These are phyloP conservation scores for Eptesicus fuscus DNA, from an alignment of 2,113 vertebrate genomes.

Conservation along the genomic window DNA sequence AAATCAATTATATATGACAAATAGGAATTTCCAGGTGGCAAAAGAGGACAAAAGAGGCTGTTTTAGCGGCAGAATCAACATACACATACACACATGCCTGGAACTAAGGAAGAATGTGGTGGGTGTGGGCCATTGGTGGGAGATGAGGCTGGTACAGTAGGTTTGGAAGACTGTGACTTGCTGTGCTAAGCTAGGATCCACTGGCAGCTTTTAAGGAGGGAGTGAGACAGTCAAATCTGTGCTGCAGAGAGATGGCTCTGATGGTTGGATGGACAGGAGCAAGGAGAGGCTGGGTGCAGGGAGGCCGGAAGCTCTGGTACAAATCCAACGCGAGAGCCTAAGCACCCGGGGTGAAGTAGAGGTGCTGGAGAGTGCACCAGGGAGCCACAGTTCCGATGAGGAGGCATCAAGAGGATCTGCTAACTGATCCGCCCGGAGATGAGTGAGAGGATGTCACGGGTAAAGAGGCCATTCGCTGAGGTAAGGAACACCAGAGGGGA, in stretches of 20 bases:
- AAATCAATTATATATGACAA: neutral
- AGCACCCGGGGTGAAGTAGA: neutral
- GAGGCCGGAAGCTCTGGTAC: neutral
- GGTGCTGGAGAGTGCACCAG: neutral
- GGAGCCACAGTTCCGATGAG: neutral
- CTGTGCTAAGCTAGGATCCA: neutral
- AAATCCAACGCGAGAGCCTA: neutral
- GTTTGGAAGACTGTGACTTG: neutral
- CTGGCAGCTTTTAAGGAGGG: neutral
- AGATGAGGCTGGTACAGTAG: neutral
- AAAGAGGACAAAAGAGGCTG: neutral
- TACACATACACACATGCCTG: rapidly evolving
- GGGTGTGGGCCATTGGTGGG: neutral
- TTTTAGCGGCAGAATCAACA: neutral
- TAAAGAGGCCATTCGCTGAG: neutral
- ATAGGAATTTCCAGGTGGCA: neutral
- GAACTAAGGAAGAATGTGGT: neutral
- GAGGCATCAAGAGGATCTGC: neutral
- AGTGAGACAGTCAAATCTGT: neutral
- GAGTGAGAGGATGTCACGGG: rapidly evolving
- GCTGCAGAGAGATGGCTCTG: neutral
- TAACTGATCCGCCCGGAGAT: neutral
- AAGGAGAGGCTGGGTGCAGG: neutral
- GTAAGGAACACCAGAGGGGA: neutral
- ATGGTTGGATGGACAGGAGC: neutral